phyloP scores from a whole-genome alignment of 2,888 invertebrate species.

The Dolichopus griseipennis region DNA sequence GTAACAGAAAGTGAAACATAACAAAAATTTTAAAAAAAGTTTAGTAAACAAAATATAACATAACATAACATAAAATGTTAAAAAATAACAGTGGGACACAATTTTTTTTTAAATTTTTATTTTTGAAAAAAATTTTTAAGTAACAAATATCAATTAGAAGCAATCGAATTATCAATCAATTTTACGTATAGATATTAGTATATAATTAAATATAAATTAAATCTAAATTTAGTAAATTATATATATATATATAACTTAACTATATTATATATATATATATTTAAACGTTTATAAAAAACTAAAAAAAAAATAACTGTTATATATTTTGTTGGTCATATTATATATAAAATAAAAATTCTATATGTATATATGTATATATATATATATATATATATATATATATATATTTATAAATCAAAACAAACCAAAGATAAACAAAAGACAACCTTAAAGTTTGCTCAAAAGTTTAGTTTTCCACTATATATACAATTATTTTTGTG shows the following conservation, averaged over 20 bases:
- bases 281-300: neutral
- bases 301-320: neutral
- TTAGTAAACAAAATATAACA: neutral
- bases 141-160: neutral
- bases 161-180: slow-evolving; percentile 6
- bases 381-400: too few relatives aligned
- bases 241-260: neutral
- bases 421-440: too few relatives aligned
- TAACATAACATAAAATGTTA: too few relatives aligned
- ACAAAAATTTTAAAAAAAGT: neutral
- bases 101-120: neutral
- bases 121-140: too few relatives aligned
- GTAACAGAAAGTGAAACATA: neutral
- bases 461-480: too few relatives aligned
- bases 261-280: neutral
- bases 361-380: too few relatives aligned
- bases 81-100: neutral
- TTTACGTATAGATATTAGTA: neutral
- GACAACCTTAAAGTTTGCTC: too few relatives aligned
- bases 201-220: neutral
- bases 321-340: neutral
- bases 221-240: neutral
- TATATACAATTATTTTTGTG: too few relatives aligned
- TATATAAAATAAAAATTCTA: slow-evolving; percentile 8
- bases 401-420: too few relatives aligned